Conservation (phyloP, 2,888 invertebrate genomes). For the Taenaris catops region DNA sequence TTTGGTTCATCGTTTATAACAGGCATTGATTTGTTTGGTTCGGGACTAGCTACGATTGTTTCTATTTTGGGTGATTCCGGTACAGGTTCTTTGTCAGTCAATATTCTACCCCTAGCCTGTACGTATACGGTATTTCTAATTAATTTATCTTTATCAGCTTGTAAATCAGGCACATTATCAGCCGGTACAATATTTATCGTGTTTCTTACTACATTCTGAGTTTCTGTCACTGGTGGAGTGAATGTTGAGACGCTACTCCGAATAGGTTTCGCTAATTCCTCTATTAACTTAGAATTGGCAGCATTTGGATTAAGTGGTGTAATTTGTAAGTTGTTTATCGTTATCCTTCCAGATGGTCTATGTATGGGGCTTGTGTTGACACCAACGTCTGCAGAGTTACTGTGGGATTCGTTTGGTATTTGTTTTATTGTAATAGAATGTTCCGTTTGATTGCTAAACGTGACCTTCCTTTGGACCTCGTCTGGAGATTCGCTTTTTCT, state of each 20-base stretch:
- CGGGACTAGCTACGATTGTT: slow-evolving; percentile 10
- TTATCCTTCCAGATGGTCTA: slow-evolving; percentile 28
- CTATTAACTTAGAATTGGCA: slow-evolving; percentile 24
- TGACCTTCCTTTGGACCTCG: slow-evolving; percentile 36
- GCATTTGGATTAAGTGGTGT: slow-evolving; percentile 24
- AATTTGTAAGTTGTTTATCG: slow-evolving; percentile 25
- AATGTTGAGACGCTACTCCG: no score
- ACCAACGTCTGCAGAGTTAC: slow-evolving; percentile 19
- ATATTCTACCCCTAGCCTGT: slow-evolving; percentile 57
- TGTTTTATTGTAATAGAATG: slow-evolving; percentile 20
- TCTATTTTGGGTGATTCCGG: slow-evolving; percentile 13
- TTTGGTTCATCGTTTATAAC: slow-evolving; percentile 18
- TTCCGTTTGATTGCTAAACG: slow-evolving; percentile 19
- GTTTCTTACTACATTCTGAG: slow-evolving; percentile 19
- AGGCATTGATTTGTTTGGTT: slow-evolving; percentile 12
- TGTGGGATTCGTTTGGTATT: slow-evolving; percentile 20
- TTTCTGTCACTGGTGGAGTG: slow-evolving; percentile 13
- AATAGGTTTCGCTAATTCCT: slow-evolving; percentile 24
- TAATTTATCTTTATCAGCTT: slow-evolving; percentile 45
- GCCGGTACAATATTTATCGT: slow-evolving; percentile 7
- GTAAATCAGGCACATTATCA: slow-evolving; percentile 5
- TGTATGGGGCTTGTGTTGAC: slow-evolving; percentile 39
- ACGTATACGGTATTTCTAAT: slow-evolving; percentile 63
- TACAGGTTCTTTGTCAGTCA: slow-evolving; percentile 41
- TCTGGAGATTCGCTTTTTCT: slow-evolving; percentile 65